Conservation (phyloP, 2,888 invertebrate species). For the Seladonia tumulorum region DNA sequence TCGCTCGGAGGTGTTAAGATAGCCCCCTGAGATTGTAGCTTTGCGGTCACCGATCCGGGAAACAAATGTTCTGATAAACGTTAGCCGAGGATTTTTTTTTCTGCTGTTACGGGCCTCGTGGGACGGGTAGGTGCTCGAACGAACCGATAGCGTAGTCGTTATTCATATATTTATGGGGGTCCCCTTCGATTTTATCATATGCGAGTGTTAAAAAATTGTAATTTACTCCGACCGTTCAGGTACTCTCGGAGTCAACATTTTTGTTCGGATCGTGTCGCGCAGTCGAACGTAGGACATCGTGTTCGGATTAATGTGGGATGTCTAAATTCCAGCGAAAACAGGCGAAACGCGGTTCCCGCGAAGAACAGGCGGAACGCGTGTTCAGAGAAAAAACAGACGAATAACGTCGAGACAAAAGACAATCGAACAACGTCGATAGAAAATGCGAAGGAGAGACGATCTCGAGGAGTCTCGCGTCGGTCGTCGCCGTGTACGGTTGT, state of each 20-base stretch:
- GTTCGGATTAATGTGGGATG: too few relatives aligned
- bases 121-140: not conserved
- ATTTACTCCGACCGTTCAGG: not conserved
- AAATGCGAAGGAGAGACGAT: too few relatives aligned
- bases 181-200: too few relatives aligned
- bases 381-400: too few relatives aligned
- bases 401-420: too few relatives aligned
- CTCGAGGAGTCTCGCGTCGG: too few relatives aligned
- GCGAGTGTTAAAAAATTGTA: not conserved
- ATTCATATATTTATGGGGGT: not conserved
- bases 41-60: conserved; percentile 8
- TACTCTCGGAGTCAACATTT: not conserved
- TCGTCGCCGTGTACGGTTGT: too few relatives aligned
- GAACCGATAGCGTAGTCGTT: not conserved
- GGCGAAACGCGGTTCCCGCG: too few relatives aligned
- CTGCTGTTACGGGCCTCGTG: not conserved
- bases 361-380: too few relatives aligned
- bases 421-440: too few relatives aligned
- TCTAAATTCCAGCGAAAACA: too few relatives aligned
- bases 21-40: not conserved
- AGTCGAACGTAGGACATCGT: not conserved
- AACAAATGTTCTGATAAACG: conserved; percentile 3
- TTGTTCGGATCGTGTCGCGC: not conserved
- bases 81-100: not conserved
- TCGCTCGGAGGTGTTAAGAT: conserved; percentile 5